Evolutionary conservation across 1,140 invertebrate species (phyloP).

Genomic region (Rhynchophorus ferrugineus): DNA sequence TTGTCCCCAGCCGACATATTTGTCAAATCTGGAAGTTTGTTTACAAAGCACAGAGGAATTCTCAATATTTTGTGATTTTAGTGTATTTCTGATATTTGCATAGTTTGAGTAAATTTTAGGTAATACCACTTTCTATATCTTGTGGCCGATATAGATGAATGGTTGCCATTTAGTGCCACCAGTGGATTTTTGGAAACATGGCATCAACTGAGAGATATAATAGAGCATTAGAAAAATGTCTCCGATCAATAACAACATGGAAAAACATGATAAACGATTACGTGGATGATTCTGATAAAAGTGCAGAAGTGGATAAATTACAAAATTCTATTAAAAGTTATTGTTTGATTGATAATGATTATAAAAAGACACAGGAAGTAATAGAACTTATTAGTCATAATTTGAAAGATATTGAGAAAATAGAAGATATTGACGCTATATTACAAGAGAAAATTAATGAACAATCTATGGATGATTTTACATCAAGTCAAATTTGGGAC

Average conservation of each 20-base stretch:
- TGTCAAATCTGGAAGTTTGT: no score
- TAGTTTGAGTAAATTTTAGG: no score
- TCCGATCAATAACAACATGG: slow-evolving; percentile 27
- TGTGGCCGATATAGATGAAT: no score
- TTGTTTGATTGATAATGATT: slow-evolving; percentile 19
- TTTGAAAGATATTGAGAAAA: slow-evolving; percentile 15
- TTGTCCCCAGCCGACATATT: no score
- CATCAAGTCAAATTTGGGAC: slow-evolving; percentile 23
- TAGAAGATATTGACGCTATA: slow-evolving; percentile 23
- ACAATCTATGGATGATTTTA: slow-evolving; percentile 11
- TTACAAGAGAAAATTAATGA: slow-evolving; percentile 19
- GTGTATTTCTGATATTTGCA: no score
- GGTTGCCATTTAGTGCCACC: no score
- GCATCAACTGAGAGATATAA: slow-evolving; percentile 16
- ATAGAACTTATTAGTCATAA: slow-evolving; percentile 17
- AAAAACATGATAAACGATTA: slow-evolving; percentile 26
- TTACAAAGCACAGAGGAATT: no score
- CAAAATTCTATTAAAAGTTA: slow-evolving; percentile 24
- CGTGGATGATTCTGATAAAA: slow-evolving; percentile 16
- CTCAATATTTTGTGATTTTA: no score
- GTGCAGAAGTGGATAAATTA: slow-evolving; percentile 16
- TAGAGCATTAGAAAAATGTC: slow-evolving; percentile 18
- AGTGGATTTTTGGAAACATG: no score
- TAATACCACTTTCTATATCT: no score
- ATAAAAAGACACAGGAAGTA: slow-evolving; percentile 18